These are phyloP conservation scores for Leucophenga maculata DNA, from an alignment of 2,888 invertebrate species.

Conservation along the genomic window DNA sequence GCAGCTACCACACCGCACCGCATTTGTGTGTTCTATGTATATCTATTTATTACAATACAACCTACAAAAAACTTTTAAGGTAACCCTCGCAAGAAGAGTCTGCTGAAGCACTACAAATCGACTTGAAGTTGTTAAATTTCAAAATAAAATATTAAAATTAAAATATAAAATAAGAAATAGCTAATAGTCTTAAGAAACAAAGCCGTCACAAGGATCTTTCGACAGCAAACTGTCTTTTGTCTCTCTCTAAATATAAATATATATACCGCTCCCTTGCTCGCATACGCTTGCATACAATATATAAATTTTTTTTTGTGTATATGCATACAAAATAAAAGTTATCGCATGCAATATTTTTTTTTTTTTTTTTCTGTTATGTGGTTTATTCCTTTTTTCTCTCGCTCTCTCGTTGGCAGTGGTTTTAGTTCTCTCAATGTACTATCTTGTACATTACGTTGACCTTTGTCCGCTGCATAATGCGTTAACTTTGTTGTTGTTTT, in stretches of 20 bases:
- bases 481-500: neutral
- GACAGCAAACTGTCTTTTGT: neutral
- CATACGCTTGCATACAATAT: neutral
- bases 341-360: slow-evolving; percentile 28
- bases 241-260: neutral
- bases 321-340: slow-evolving; percentile 25
- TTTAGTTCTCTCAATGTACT: neutral
- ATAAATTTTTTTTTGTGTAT: neutral
- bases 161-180: too few species aligned
- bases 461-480: slow-evolving; percentile 1
- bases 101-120: slow-evolving; percentile 40
- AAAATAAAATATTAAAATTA: too few species aligned
- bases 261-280: neutral
- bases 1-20: too few species aligned
- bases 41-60: too few species aligned
- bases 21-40: too few species aligned
- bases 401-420: neutral
- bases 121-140: too few species aligned
- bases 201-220: too few species aligned
- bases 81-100: neutral
- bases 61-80: too few species aligned
- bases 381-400: slow-evolving; percentile 14
- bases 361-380: neutral
- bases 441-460: slow-evolving; percentile 30
- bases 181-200: too few species aligned